Evolutionary conservation across 1,140 invertebrate species (phyloP), one percentile per base, ranked within the genome.

Genomic region (Sitophilus oryzae): DNA sequence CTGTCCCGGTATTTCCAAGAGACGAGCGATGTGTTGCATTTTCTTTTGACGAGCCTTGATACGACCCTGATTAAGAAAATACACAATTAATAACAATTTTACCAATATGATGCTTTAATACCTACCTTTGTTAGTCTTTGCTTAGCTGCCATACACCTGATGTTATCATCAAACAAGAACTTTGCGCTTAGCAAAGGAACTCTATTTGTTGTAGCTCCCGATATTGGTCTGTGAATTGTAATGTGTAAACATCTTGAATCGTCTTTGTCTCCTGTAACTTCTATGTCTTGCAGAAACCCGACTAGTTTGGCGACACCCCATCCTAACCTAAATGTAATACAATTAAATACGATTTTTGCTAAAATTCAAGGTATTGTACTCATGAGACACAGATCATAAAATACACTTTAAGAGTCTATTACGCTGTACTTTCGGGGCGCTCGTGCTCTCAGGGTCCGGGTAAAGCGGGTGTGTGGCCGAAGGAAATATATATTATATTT

Each of bases 91-190:
- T 34, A 40, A 18, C 11, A 18, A 5, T 6, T 30, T 30, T 30
- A 6, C 5, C 25, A 30, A 19, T 8, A 40, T 8, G 16, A 40
- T 5, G 14, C 10, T 36, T 25, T 15, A 37, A 14, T 18, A 4
- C 16, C 56, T 69, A 90, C 88, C 82, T 92, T 84, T 2, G 80
- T 81, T 20, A 84, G 68, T n/a, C 82, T 67, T 74, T 91, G 91
- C 72, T 91, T 91, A 19, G 91, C 93, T 23, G 93, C 92, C 91
- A 96, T 94, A 70, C 94, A 98, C 9, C 96, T 79, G 56, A 99
- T 99, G 70, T 98, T 93, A 76, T 99, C 96, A 70, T 99, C 96
- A 70, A 99, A 99, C 37, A 97, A 83, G 69, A 99, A 97, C 71
- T 92, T 93, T 0, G 93, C 90, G 14, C 88, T 84, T 5, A 98